Base-by-base conservation (phyloP, 2,797 vertebrate genomes). In the Selene dorsalis region DNA sequence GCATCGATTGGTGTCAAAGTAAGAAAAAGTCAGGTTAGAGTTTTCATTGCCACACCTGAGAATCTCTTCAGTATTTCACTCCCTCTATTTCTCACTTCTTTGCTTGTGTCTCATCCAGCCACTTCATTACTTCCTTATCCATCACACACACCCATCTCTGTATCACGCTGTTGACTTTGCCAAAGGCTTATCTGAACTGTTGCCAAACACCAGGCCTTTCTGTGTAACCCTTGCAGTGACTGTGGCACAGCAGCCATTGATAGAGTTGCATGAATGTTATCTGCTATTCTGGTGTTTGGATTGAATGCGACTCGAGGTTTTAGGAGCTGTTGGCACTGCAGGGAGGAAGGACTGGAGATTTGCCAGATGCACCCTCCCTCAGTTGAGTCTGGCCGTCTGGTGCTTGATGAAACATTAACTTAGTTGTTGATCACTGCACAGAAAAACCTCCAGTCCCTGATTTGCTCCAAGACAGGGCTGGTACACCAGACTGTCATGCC, bases 341-440 rank as follows among this genome's bases (percentile, higher is more conserved):
- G 26, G 69, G 55, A 39, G 70, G 61, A 58, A 14, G 39, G 32
- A 62, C 73, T 83, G 87, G 85, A 82, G 57, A 22, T 72, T 53
- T 75, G 71, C 82, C 84, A 86, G 76, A 60, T n/a, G 73, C 64
- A 65, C 48, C 55, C 77, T 78, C 80, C 69, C 59, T 71, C 58
- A 14, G 62, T 66, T 10, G 22, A 56, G 43, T 69, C 76, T 76
- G 68, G 59, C 60, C 48, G 75, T 83, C 82, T 83, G 75, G 70
- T 80, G 77, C 70, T 85, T 84, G 14, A 73, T 50, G 70, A 85
- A 78, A 89, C 89, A 86, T 91, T 88, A 74, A 87, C 77, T 78
- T 57, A 0, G 22, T 28, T 45, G 53, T 60, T 75, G 65, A 79
- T 80, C 6, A 6, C 47, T 73, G 77, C 65, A 35, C 26, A 53